Evolutionary conservation across 2,888 invertebrate species (phyloP).

Genomic region (Cephalotes varians): DNA sequence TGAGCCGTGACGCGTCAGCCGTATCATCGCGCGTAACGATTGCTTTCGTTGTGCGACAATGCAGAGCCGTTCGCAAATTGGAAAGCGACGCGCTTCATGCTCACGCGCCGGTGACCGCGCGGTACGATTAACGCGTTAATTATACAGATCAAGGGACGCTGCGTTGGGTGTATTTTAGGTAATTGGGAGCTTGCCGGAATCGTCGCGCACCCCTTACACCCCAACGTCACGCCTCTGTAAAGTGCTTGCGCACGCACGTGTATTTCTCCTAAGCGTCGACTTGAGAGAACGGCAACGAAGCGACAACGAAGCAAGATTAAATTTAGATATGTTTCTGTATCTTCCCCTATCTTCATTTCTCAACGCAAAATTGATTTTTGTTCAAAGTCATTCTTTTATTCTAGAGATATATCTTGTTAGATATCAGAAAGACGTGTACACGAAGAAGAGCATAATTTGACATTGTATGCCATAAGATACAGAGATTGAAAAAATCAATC

Average conservation of each 20-base stretch:
- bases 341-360: background rate
- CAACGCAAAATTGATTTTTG: background rate
- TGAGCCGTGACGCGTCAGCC: conserved; percentile 63
- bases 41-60: conserved; percentile 67
- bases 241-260: conserved; percentile 15
- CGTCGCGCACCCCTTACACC: conserved; percentile 41
- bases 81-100: conserved; percentile 72
- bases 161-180: conserved; percentile 71
- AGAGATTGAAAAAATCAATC: background rate
- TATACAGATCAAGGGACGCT: conserved; percentile 69
- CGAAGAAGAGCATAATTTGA: background rate
- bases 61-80: conserved; percentile 68
- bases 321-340: background rate
- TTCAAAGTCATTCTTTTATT: conserved; percentile 10
- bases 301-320: background rate
- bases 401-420: background rate
- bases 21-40: conserved; percentile 72
- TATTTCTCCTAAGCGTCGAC: background rate
- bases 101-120: conserved; percentile 68
- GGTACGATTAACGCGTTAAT: conserved; percentile 72
- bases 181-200: conserved; percentile 68
- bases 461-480: background rate
- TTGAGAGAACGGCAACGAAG: background rate
- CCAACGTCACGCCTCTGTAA: conserved; percentile 26
- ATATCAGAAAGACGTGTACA: background rate